Evolutionary conservation across 2,113 vertebrate species (phyloP), one percentile per base, ranked within the genome.

Genomic region (Oryzias melastigma): DNA sequence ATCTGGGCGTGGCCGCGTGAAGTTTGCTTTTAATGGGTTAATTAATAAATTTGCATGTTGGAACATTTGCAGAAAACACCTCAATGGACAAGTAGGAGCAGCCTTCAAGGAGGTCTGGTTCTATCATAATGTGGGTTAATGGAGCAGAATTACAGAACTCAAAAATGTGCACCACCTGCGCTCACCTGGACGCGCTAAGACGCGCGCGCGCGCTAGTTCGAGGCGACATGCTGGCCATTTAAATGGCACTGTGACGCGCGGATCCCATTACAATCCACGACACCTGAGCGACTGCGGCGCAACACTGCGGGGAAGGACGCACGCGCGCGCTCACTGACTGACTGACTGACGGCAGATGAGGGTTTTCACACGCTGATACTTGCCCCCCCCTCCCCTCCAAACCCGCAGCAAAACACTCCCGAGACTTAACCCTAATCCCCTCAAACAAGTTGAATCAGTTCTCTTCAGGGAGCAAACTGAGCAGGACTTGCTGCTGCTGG

Each of bases 381-480:
- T 44, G 5, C 0, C 43, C 43, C 43, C 43, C 4, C 52, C 40
- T 67, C 45, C 71, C 73, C 54, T 48, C 13, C 43, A 87, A 75
- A 82, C 65, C 65, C 70, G 74, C 66, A 50, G 81, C 75, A 80
- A 92, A 85, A 91, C 89, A 77, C 73, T 87, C 76, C 60, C 35
- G 55, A 61, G 85, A 84, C 56, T 87, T 87, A 89, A 78, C 85
- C 70, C 73, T 87, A 85, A 91, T 91, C 83, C 77, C 74, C 68
- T 86, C 68, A 80, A 84, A 90, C 90, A 90, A 90, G 91, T 91
- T 91, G 65, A 75, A 76, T 84, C 82, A 84, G 78, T 86, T 83
- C 75, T 65, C 68, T 54, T 48, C 13, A 52, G 42, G 74, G 70
- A 82, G 71, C 73, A 55, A 59, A 65, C 62, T n/a, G 59, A 52